phyloP scores from a whole-genome alignment of 2,797 vertebrate genomes.

The Clarias pachynema region DNA sequence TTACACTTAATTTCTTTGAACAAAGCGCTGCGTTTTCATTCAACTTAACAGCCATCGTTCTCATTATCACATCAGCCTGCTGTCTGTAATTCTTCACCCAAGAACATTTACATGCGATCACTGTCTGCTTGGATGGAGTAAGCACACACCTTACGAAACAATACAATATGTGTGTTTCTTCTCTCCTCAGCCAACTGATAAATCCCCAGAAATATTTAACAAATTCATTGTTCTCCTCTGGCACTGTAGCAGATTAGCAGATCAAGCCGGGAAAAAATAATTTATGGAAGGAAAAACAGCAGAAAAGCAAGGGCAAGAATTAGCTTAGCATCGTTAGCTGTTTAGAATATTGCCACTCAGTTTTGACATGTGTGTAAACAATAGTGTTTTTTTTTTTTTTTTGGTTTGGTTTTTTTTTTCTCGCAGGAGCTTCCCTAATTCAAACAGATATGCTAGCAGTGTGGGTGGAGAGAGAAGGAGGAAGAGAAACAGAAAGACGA shows the following conservation, averaged over 20 bases:
- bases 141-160: conserved; percentile 50
- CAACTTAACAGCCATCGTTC: conserved; percentile 44
- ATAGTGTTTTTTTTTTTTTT: not conserved
- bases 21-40: conserved; percentile 8
- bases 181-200: not conserved
- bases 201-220: conserved; percentile 23
- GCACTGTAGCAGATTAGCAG: conserved; percentile 37
- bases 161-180: conserved; percentile 27
- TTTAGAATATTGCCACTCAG: conserved; percentile 14
- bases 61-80: conserved; percentile 56
- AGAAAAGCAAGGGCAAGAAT: not conserved
- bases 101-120: conserved; percentile 54
- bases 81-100: conserved; percentile 62
- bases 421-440: conserved; percentile 55
- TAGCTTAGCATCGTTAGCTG: conserved; percentile 22
- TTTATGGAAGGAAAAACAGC: not conserved
- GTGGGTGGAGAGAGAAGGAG: conserved; percentile 16
- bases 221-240: conserved; percentile 18
- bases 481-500: conserved; percentile 59
- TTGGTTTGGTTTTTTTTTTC: conserved; percentile 7
- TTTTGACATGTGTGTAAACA: conserved; percentile 32
- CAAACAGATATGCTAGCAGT: conserved; percentile 42
- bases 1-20: conserved; percentile 39
- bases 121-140: conserved; percentile 44
- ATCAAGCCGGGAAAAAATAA: conserved; percentile 63